phyloP scores from a whole-genome alignment of 2,888 invertebrate species.

The Ischnus inquisitorius region DNA sequence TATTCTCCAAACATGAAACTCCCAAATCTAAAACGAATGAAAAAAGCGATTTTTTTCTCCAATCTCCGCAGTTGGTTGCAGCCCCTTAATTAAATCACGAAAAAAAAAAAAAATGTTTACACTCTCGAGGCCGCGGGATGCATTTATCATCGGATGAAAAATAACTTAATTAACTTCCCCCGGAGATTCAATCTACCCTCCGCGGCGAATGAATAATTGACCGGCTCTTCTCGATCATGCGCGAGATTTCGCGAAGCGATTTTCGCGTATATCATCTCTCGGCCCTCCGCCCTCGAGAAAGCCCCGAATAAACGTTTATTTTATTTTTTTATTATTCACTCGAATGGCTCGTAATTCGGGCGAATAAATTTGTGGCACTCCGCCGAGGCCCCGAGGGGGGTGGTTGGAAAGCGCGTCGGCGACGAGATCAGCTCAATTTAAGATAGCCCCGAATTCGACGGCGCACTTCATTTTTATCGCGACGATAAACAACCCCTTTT shows the following conservation, averaged over 20 bases:
- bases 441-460: not conserved
- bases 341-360: not conserved
- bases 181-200: not conserved
- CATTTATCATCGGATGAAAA: conserved; percentile 12
- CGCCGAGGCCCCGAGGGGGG: not conserved
- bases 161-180: conserved; percentile 22
- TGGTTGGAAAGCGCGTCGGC: too few relatives aligned
- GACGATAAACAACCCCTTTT: conserved; percentile 5
- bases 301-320: not conserved
- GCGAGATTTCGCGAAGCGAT: conserved; percentile 1
- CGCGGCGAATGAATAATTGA: conserved; percentile 31
- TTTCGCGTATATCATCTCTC: not conserved
- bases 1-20: too few relatives aligned
- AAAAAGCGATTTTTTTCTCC: too few relatives aligned
- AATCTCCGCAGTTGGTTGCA: too few relatives aligned
- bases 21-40: too few relatives aligned
- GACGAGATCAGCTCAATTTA: not conserved
- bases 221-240: conserved; percentile 5
- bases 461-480: conserved; percentile 19
- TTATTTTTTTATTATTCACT: not conserved
- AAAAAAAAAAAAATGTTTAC: conserved; percentile 29
- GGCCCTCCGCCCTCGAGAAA: not conserved
- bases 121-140: conserved; percentile 3
- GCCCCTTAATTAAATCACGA: too few relatives aligned
- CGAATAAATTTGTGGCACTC: conserved; percentile 13